These are phyloP conservation scores for Actenoides lindsayi DNA, from an alignment of 2,113 vertebrate genomes.

Conservation along the genomic window DNA sequence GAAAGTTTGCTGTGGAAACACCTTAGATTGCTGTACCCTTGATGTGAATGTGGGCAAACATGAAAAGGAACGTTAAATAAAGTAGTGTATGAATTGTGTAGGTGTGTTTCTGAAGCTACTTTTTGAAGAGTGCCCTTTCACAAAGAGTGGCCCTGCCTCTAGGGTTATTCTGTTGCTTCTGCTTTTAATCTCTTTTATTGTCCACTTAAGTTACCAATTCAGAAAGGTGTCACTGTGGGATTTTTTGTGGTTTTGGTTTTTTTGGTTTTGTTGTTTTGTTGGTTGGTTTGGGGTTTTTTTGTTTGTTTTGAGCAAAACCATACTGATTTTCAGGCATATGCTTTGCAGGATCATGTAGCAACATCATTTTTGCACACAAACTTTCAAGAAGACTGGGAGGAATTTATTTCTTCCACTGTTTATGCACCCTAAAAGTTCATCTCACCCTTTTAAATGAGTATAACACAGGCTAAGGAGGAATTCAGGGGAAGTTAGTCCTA, in stretches of 20 bases:
- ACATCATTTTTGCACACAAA: not conserved
- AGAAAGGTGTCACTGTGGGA: not conserved
- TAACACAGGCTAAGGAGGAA: not conserved
- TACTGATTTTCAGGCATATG: not conserved
- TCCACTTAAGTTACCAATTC: not conserved
- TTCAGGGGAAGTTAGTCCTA: not conserved
- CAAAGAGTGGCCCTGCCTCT: not conserved
- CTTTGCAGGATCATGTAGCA: not conserved
- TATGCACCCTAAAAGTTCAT: not conserved
- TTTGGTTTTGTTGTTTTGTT: no score
- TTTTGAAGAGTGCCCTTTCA: constrained; percentile 26
- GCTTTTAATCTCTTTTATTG: not conserved
- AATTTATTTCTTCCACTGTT: not conserved
- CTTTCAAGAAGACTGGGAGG: not conserved
- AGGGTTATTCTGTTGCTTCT: not conserved
- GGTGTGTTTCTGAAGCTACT: constrained; percentile 30
- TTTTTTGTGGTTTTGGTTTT: not conserved
- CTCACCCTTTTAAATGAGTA: not conserved
- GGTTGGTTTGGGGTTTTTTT: not conserved
- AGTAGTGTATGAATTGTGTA: constrained; percentile 19
- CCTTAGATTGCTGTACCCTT: constrained; percentile 27
- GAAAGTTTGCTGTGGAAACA: constrained; percentile 52
- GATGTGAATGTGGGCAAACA: constrained; percentile 28
- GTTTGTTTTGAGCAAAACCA: not conserved
- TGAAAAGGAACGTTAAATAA: constrained; percentile 41